These are phyloP conservation scores for Datnioides undecimradiatus DNA, from an alignment of 2,113 vertebrate species.

Conservation along the genomic window DNA sequence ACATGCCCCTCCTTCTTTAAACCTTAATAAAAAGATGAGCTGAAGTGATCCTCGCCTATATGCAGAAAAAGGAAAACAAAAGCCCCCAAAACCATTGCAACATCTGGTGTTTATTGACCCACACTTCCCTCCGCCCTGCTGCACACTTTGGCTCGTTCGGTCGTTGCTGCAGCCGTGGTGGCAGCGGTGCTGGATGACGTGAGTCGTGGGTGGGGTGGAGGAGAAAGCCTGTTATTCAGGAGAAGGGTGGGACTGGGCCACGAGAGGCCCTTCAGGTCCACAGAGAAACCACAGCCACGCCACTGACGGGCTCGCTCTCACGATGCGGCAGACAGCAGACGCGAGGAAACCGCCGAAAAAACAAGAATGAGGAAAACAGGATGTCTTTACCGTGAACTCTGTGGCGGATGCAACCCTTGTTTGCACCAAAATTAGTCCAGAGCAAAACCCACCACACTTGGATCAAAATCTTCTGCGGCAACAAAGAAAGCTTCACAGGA, in stretches of 20 bases:
- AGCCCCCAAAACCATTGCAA: conserved; percentile 54
- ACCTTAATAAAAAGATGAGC: conserved; percentile 18
- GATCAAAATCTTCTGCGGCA: background rate
- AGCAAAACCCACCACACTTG: conserved; percentile 1
- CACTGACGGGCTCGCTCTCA: conserved; percentile 36
- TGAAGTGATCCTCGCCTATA: conserved; percentile 22
- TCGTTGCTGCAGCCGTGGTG: conserved; percentile 34
- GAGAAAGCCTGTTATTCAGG: conserved; percentile 71
- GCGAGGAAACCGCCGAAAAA: conserved; percentile 34
- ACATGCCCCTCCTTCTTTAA: background rate
- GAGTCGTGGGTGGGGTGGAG: conserved; percentile 64
- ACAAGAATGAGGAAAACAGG: conserved; percentile 64
- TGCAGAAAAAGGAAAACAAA: conserved; percentile 40
- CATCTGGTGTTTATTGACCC: conserved; percentile 79
- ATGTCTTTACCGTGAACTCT: conserved; percentile 21
- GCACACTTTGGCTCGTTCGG: conserved; percentile 12
- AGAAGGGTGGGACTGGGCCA: conserved; percentile 64
- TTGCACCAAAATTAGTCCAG: conserved; percentile 13
- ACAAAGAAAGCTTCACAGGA: conserved; percentile 6
- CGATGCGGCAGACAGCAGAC: conserved; percentile 20
- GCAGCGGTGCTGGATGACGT: conserved; percentile 57
- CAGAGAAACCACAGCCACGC: conserved; percentile 59
- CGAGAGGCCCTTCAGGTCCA: conserved; percentile 56
- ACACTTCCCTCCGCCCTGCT: conserved; percentile 35
- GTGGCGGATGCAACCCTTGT: background rate